These are phyloP conservation scores for Morus bassanus DNA, from an alignment of 2,797 vertebrate species.

Conservation along the genomic window DNA sequence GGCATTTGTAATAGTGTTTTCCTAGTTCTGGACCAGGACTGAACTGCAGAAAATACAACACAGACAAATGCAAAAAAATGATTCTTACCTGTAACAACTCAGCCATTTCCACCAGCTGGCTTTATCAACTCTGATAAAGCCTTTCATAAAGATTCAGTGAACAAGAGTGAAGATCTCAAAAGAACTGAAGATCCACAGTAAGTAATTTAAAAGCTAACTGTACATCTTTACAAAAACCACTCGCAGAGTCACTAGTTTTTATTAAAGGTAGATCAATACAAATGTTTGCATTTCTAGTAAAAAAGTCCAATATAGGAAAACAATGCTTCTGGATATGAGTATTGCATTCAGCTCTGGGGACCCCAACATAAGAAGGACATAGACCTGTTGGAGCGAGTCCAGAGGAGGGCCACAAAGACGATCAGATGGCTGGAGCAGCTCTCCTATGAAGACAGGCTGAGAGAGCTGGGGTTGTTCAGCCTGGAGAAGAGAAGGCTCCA, in stretches of 20 bases:
- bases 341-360: not conserved
- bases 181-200: not conserved
- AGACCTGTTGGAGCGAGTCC: not conserved
- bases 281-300: not conserved
- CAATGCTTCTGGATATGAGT: not conserved
- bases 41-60: not conserved
- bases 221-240: not conserved
- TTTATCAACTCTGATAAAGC: not conserved
- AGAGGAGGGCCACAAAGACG: not conserved
- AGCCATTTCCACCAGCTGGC: not conserved
- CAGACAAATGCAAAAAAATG: not conserved
- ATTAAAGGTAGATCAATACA: not conserved
- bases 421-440: not conserved
- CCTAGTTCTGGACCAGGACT: not conserved
- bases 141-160: not conserved
- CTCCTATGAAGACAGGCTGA: not conserved
- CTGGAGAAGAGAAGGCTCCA: not conserved
- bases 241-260: not conserved
- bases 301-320: not conserved
- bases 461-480: not conserved
- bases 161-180: not conserved
- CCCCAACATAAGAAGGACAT: not conserved
- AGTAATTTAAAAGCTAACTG: not conserved
- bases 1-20: not conserved
- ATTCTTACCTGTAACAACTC: not conserved